Base-by-base conservation (phyloP, 2,113 vertebrate species). In the Gorsachius goisagi region DNA sequence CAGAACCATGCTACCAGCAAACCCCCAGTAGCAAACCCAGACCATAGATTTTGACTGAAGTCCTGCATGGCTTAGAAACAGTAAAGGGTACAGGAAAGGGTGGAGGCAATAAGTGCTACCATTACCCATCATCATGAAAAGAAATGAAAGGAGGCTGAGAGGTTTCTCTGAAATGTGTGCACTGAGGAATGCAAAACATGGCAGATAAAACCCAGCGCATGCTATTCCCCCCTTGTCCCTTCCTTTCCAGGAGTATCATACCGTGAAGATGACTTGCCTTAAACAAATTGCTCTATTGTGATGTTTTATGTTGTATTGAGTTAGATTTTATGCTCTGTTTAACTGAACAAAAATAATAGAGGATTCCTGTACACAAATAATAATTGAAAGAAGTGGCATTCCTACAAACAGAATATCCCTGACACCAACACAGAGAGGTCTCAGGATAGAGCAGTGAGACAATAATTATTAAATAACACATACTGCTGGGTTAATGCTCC, bases 281-380 rank as follows among this genome's bases (percentile, higher is more conserved):
- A 72, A 85, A 85, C 75, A 96, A 90, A 85, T 85, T 81, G 28
- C 28, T 95, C 30, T 67, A 15, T 37, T 39, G 47, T 49, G 35
- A 85, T 44, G 7, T 41, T 92, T 63, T 73, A 73, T 63, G 45
- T 91, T 77, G 24, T 33, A 66, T 63, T 81, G 78, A 87, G 77
- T 94, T 80, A 84, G 35, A 92, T 92, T 94, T 96, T 94, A 88
- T 89, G 45, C 63, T 94, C 55, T 44, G 58, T 79, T 96, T 95
- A 97, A 80, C 71, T 45, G 45, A 82, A 63, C 5, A 69, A 62
- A 96, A 89, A 53, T 26, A 94, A 91, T 53, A 91, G 58, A 87
- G 8, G 9, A 85, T 95, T 92, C 41, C n/a, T 93, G 44, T 53
- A 60, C 41, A 83, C n/a, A 88, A 88, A 78, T 66, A 71, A 58